phyloP scores from a whole-genome alignment of 2,888 invertebrate species.

The Erpobdella octoculata region DNA sequence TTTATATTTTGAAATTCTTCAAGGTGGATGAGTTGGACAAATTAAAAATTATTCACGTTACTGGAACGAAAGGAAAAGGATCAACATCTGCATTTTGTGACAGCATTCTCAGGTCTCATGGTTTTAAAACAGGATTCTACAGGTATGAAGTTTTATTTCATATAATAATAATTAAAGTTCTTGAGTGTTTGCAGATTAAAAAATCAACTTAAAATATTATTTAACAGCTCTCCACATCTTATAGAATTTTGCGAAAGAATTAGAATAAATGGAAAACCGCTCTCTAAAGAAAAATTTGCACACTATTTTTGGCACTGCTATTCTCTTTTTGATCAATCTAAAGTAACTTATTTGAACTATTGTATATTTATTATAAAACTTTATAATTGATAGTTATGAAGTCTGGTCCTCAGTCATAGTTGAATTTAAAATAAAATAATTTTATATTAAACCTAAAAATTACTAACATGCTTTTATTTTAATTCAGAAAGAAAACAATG shows the following conservation, averaged over 20 bases:
- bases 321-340: constrained; percentile 34
- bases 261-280: constrained; percentile 71
- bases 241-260: constrained; percentile 86
- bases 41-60: constrained; percentile 81
- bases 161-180: background rate
- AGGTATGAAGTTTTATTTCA: constrained; percentile 44
- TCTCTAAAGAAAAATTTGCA: constrained; percentile 68
- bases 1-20: constrained; percentile 11
- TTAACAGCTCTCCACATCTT: constrained; percentile 80
- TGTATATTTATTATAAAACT: background rate
- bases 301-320: constrained; percentile 75
- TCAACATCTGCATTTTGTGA: constrained; percentile 90
- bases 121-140: constrained; percentile 82
- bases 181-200: background rate
- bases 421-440: too few species aligned
- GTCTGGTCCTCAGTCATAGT: too few species aligned
- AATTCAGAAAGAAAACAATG: constrained; percentile 41
- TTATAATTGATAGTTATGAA: too few species aligned
- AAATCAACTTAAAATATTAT: background rate
- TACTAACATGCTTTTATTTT: constrained; percentile 32
- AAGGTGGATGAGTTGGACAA: constrained; percentile 62
- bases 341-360: constrained; percentile 37
- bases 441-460: constrained; percentile 9
- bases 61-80: constrained; percentile 93
- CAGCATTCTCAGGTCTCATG: constrained; percentile 73